Conservation (phyloP, 1,140 invertebrate species). For the Macrocentrus cingulum region DNA sequence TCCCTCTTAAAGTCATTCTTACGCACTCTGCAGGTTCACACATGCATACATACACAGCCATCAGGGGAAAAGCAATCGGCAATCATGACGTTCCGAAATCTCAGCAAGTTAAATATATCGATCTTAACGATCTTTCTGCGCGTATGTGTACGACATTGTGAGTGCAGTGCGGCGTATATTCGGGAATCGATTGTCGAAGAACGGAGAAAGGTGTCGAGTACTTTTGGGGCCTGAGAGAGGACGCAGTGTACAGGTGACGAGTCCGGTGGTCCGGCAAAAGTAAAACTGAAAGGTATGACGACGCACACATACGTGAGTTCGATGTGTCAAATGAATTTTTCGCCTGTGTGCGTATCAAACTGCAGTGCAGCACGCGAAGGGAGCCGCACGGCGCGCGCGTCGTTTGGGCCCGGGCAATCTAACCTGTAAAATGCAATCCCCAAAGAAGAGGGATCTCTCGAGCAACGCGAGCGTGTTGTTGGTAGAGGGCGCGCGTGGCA, state of each 20-base stretch:
- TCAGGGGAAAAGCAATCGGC: not conserved
- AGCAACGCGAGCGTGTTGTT: not conserved
- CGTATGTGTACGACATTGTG: not conserved
- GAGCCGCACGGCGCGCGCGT: too few species aligned
- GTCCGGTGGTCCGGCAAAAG: conserved; percentile 46
- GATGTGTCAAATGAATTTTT: conserved; percentile 13
- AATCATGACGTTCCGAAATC: conserved; percentile 5
- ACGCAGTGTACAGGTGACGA: conserved; percentile 45
- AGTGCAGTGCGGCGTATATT: not conserved
- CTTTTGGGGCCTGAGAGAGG: conserved; percentile 24
- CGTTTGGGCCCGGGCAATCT: too few species aligned
- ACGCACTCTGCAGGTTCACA: not conserved
- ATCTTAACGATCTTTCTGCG: not conserved
- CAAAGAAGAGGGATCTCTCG: conserved; percentile 1
- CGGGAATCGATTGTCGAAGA: conserved; percentile 16
- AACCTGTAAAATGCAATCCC: conserved; percentile 38
- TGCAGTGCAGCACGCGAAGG: not conserved
- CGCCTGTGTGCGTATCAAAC: not conserved
- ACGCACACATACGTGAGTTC: conserved; percentile 1
- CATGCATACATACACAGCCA: not conserved
- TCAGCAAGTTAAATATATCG: conserved; percentile 1
- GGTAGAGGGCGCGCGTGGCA: conserved; percentile 50
- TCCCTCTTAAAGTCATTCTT: not conserved
- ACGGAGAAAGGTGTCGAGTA: not conserved
- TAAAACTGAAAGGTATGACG: conserved; percentile 16